Base-by-base conservation (phyloP, 2,797 vertebrate genomes). In the Acanthis flammea region DNA sequence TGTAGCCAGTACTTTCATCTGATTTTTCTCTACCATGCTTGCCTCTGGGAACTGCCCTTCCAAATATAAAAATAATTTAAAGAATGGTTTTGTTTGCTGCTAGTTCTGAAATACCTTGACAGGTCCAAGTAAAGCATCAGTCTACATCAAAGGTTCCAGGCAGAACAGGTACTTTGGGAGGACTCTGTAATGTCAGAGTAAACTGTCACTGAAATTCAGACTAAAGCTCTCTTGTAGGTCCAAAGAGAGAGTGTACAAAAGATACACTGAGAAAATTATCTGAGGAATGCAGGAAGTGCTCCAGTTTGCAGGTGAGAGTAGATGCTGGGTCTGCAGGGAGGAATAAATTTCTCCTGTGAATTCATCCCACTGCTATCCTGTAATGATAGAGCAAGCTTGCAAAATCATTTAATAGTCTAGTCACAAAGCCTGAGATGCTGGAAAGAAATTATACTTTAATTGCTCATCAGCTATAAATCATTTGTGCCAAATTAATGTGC, bases 381-480 rank as follows among this genome's bases (percentile, higher is more conserved):
- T 77, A 91, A 88, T 10, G 58, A 80, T 3, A 86, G 44, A 91
- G 54, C 50, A 45, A 88, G 76, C 89, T 67, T 80, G 76, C 12
- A 15, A 75, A 83, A 75, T 68, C 75, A 62, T 57, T 96, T 84
- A 53, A 61, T 48, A 91, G 62, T 89, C 89, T 78, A 86, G 62
- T 74, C 85, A 96, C 85, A 90, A 89, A 92, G 78, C 53, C 73
- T 28, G 82, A 88, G 71, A 94, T 67, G 74, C 71, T 94, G 80
- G 74, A 65, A 89, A 80, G 90, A 86, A 89, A 91, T 23, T 22
- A 70, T 39, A 76, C 47, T 83, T 88, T 86, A 96, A 76, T 94
- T 95, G 89, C 67, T 92, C 72, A 93, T 89, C 82, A 90, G 48
- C 75, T 91, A 70, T 83, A 95, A 91, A 94, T 92, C 81, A 91